Evolutionary conservation across 2,113 vertebrate genomes (phyloP).

Genomic region (Ammospiza nelsoni): DNA sequence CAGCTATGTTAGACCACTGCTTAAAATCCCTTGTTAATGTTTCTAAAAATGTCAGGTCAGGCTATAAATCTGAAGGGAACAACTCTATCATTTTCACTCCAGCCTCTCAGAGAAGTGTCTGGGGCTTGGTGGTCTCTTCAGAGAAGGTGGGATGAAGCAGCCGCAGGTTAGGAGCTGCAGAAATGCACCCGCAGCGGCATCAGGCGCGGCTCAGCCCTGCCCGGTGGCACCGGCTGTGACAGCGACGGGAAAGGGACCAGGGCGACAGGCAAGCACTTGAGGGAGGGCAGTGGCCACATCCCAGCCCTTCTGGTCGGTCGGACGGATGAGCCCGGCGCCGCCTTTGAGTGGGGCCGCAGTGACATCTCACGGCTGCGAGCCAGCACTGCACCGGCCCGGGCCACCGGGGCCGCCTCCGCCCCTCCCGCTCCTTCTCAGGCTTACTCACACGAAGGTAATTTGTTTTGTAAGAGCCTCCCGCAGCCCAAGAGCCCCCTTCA

Average conservation of each 20-base stretch:
- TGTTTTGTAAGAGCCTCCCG: fast-evolving
- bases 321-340: not conserved
- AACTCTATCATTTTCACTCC: not conserved
- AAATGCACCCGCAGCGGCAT: fast-evolving
- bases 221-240: fast-evolving
- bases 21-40: not conserved
- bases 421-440: fast-evolving
- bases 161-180: fast-evolving
- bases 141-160: fast-evolving
- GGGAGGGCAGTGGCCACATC: fast-evolving
- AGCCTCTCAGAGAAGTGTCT: not conserved
- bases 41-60: not conserved
- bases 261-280: fast-evolving
- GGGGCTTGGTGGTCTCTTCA: not conserved
- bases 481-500: not conserved
- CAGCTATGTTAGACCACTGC: not conserved
- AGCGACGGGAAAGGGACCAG: fast-evolving
- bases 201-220: fast-evolving
- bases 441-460: fast-evolving
- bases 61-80: not conserved
- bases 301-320: not conserved
- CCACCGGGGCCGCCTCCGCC: fast-evolving
- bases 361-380: not conserved
- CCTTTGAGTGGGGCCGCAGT: not conserved
- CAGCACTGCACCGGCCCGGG: not conserved